These are phyloP conservation scores for Lithophane socia DNA, from an alignment of 2,888 invertebrate species.

Conservation along the genomic window DNA sequence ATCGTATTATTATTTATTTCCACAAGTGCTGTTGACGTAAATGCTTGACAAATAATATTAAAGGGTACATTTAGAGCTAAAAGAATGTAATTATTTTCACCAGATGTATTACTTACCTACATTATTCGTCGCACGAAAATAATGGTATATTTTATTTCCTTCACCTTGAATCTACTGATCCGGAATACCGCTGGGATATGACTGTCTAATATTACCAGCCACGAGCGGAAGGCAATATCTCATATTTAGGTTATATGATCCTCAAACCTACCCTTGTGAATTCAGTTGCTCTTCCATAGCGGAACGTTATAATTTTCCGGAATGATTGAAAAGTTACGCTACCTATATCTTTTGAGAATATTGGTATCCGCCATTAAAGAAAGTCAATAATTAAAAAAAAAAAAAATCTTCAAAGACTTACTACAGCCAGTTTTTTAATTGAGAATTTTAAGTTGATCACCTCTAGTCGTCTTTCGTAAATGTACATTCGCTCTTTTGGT, in stretches of 20 bases:
- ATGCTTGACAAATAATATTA: neutral
- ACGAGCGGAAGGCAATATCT: neutral
- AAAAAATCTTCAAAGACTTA: neutral
- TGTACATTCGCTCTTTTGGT: too few species aligned
- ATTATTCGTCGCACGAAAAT: neutral
- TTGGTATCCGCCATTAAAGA: neutral
- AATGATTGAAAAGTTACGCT: too few species aligned
- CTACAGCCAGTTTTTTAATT: too few species aligned
- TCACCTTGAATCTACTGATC: neutral
- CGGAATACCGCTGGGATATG: neutral
- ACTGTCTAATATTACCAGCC: neutral
- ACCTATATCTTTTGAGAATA: too few species aligned
- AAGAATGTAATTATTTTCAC: neutral
- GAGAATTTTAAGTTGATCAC: too few species aligned
- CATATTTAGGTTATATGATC: neutral
- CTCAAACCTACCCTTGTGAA: neutral
- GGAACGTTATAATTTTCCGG: constrained; percentile 38
- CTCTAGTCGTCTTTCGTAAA: too few species aligned
- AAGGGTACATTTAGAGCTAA: neutral
- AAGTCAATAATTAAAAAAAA: neutral
- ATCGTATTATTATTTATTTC: neutral
- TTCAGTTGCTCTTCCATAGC: neutral
- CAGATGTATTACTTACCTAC: neutral
- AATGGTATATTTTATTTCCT: neutral
- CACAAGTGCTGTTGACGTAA: neutral